A percentile compares a stretch with the other conserved stretches of the same genome.
Evolutionary conservation across 2,113 vertebrate species (phyloP).

Genomic region (Hyla sarda): DNA sequence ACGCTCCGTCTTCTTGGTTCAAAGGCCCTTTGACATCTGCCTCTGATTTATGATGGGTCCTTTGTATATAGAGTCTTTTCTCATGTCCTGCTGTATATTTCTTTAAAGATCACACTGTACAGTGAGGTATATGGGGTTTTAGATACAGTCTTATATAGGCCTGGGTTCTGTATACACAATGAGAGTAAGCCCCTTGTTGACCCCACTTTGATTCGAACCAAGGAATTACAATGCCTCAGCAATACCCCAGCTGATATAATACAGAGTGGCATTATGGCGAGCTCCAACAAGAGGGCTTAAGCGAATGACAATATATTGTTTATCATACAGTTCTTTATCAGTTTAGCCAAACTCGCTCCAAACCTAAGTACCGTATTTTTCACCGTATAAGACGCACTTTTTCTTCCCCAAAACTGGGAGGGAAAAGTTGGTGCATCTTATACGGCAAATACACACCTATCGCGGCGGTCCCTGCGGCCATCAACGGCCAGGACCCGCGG

Average conservation of each 20-base stretch:
- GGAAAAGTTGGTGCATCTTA: no score
- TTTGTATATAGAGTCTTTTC: neutral
- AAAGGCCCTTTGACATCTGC: slow-evolving; percentile 9
- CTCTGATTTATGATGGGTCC: neutral
- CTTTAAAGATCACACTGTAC: neutral
- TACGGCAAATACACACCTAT: no score
- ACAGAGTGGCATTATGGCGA: neutral
- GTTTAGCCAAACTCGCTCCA: neutral
- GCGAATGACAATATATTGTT: no score
- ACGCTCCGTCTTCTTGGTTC: neutral
- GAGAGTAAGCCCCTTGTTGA: neutral
- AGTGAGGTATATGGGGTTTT: neutral
- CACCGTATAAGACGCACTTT: no score
- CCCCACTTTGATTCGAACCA: neutral
- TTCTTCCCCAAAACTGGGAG: no score
- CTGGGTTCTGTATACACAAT: neutral
- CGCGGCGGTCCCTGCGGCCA: no score
- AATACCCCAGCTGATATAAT: neutral
- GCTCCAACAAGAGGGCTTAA: neutral
- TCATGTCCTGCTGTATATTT: neutral
- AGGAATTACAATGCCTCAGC: no score
- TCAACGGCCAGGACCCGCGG: no score
- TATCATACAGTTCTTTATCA: no score
- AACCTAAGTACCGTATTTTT: no score
- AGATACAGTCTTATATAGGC: neutral